Base-by-base conservation (phyloP, 2,113 vertebrate genomes). In the Cryptotis parvus region DNA sequence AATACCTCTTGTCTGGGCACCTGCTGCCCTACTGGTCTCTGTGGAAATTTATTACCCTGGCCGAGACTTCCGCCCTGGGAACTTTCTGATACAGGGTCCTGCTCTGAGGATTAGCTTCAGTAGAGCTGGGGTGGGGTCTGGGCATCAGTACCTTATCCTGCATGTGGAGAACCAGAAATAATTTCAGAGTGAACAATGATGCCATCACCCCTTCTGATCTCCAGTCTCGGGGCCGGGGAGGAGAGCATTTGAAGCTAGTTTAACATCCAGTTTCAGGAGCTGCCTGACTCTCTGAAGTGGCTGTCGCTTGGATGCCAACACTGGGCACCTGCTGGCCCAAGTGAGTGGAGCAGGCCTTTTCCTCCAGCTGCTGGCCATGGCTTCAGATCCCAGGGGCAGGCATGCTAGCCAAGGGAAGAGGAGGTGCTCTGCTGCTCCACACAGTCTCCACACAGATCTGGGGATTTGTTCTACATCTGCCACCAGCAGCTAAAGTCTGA, bases 191-290 rank as follows among this genome's bases (percentile, higher is more conserved):
- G 52, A 20, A 55, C 20, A 55, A 49, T 49, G 45, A 49, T 49
- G 45, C 14, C 45, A 49, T 49, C 45, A 49, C 45, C 45, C 52
- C 52, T 55, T 55, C 20, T 22, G 15, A 55, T 55, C 52, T 55
- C 20, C 52, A 55, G 52, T 55, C 52, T 55, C 20, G 2, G 45
- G 45, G 45, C 2, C 10, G 45, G 45, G 45, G 45, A 49, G n/a
- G 45, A 10, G n/a, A 20, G 55, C 55, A 58, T 90, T 69, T 72
- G 22, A 70, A 87, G 45, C 73, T n/a, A n/a, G 33, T 72, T 91
- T 92, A 73, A 29, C 24, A 9, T 74, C 27, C 68, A 9, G 45
- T 70, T 75, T 24, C 33, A 79, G 63, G n/a, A 43, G 55, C 29
- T 14, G 39, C 5, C 2, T 22, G 22, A n/a, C 58, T 79, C 9